Conservation (phyloP, 2,113 vertebrate species). For the Mus pahari region DNA sequence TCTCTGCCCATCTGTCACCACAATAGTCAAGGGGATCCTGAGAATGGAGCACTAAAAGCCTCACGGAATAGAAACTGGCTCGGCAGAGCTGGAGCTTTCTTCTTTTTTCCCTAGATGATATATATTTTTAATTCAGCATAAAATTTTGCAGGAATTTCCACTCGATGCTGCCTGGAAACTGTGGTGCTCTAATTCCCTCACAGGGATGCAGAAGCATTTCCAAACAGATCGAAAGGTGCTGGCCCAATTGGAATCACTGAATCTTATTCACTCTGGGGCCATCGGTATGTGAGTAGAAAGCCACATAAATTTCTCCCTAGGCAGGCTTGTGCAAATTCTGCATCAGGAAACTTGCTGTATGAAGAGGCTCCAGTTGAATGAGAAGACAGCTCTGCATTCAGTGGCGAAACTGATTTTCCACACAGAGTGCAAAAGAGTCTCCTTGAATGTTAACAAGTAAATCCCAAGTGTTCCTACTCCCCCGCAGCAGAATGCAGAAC, state of each 20-base stretch:
- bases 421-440: background rate
- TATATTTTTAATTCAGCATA: constrained; percentile 76
- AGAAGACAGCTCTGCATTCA: background rate
- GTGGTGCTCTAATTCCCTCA: constrained; percentile 55
- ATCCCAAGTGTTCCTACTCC: constrained; percentile 31
- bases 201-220: constrained; percentile 11
- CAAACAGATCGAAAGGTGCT: constrained; percentile 71
- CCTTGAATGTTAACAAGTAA: constrained; percentile 61
- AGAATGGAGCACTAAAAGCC: constrained; percentile 5
- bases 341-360: background rate
- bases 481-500: background rate
- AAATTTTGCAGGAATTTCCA: constrained; percentile 73
- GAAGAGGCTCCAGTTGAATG: background rate
- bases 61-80: constrained; percentile 47
- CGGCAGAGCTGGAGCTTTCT: background rate
- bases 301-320: constrained; percentile 29
- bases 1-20: background rate
- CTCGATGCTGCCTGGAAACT: constrained; percentile 38
- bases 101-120: constrained; percentile 69
- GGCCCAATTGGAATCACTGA: constrained; percentile 67
- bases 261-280: constrained; percentile 46
- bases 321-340: background rate
- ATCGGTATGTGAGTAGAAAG: constrained; percentile 50
- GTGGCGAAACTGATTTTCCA: constrained; percentile 10
- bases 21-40: constrained; percentile 46